Evolutionary conservation across 53 echinoderm and acorn worm genomes (phyloP).

Genomic region (Holothuria scabra): DNA sequence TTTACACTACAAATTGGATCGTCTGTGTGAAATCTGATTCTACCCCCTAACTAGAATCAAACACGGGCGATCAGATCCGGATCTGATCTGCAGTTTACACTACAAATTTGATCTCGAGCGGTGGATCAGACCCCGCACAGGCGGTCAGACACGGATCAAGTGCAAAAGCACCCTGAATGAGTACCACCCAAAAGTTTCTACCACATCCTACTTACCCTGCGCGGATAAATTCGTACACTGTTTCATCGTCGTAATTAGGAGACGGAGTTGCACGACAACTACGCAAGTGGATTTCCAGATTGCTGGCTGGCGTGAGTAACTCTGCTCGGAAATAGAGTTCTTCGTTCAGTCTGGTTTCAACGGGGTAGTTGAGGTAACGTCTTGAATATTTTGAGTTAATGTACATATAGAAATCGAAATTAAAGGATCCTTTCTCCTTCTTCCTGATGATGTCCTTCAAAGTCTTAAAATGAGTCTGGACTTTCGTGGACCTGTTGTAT

Average conservation of each 20-base stretch:
- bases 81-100: no score
- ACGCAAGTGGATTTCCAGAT: conserved; percentile 29
- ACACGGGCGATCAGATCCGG: no score
- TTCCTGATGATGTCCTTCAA: neutral
- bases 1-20: no score
- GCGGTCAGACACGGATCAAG: no score
- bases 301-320: neutral
- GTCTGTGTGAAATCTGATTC: no score
- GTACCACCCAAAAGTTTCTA: neutral
- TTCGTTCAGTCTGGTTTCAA: neutral
- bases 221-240: conserved; percentile 5
- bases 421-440: neutral
- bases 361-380: neutral
- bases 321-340: conserved; percentile 34
- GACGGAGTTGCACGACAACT: conserved; percentile 36
- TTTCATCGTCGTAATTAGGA: neutral
- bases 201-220: neutral
- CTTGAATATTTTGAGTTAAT: neutral
- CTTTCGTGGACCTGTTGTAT: neutral
- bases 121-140: no score
- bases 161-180: no score
- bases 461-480: conserved; percentile 18
- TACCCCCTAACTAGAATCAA: no score
- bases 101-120: no score
- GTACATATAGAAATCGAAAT: conserved; percentile 16